A percentile compares a stretch with the other conserved stretches of the same genome.
Evolutionary conservation across 2,797 vertebrate genomes (phyloP).

Genomic region (Poecilia wingei): DNA sequence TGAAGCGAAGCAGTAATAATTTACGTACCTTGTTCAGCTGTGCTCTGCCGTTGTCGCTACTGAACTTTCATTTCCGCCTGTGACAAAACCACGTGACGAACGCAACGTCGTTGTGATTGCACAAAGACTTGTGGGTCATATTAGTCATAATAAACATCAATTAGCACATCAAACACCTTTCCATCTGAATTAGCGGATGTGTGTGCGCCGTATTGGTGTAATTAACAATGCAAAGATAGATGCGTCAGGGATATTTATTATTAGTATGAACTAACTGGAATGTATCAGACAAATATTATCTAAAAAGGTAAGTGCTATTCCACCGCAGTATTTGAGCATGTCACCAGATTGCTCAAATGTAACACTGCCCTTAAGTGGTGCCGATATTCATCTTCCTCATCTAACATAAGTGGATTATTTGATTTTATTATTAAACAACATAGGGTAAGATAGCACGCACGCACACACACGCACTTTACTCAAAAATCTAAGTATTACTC

Average conservation of each 20-base stretch:
- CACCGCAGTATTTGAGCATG: too few relatives aligned
- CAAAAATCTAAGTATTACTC: too few relatives aligned
- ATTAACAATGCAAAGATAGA: neutral
- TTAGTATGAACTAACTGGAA: neutral
- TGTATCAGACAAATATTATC: neutral
- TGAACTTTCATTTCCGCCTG: conserved; percentile 84
- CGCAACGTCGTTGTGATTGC: neutral
- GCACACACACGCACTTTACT: too few relatives aligned
- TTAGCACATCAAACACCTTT: neutral
- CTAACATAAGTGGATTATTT: too few relatives aligned
- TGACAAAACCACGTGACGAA: conserved; percentile 76
- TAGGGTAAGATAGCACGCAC: too few relatives aligned
- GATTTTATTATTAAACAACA: too few relatives aligned
- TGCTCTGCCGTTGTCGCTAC: conserved; percentile 64
- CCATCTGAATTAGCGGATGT: neutral
- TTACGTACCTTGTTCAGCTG: conserved; percentile 75
- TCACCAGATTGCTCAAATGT: too few relatives aligned
- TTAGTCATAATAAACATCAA: conserved; percentile 10
- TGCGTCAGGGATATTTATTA: neutral
- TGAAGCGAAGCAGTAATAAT: conserved; percentile 10
- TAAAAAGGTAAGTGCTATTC: neutral
- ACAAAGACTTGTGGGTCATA: conserved; percentile 63
- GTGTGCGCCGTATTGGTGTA: neutral
- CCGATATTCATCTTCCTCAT: too few relatives aligned
- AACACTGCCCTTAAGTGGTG: too few relatives aligned